Conservation (phyloP, 1,140 invertebrate species). For the Macrosteles quadrilineatus region DNA sequence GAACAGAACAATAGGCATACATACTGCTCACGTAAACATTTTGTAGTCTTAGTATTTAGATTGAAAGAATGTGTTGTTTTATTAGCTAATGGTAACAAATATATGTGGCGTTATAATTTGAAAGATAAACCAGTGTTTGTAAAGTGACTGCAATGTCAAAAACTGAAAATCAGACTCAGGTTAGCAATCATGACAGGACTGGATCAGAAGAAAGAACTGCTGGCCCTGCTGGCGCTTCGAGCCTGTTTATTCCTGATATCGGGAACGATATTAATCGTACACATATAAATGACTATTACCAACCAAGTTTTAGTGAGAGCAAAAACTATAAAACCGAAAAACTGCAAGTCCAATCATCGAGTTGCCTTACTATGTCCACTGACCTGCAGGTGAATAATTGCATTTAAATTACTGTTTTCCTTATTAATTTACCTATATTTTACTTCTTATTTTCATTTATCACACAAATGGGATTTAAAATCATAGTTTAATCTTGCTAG, state of each 20-base stretch:
- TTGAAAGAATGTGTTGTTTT: too few relatives aligned
- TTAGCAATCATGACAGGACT: background rate
- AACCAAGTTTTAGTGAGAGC: background rate
- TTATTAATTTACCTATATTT: too few relatives aligned
- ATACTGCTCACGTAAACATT: too few relatives aligned
- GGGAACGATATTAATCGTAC: background rate
- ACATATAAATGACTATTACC: background rate
- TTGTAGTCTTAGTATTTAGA: too few relatives aligned
- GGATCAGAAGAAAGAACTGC: background rate
- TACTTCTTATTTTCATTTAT: too few relatives aligned
- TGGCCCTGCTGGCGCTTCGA: background rate
- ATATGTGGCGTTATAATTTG: too few relatives aligned
- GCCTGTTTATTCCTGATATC: background rate
- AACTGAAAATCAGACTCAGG: background rate
- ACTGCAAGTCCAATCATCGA: background rate
- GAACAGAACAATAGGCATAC: too few relatives aligned
- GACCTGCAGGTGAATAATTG: background rate
- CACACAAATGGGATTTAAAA: too few relatives aligned
- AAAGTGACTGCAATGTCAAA: background rate
- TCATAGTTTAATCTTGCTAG: too few relatives aligned
- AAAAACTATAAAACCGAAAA: background rate
- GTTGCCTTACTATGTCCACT: background rate
- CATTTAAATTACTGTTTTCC: too few relatives aligned
- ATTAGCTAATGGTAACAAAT: too few relatives aligned
- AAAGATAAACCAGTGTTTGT: too few relatives aligned